Base-by-base conservation (phyloP, 2,797 vertebrate species). In the Hippocampus kuda region DNA sequence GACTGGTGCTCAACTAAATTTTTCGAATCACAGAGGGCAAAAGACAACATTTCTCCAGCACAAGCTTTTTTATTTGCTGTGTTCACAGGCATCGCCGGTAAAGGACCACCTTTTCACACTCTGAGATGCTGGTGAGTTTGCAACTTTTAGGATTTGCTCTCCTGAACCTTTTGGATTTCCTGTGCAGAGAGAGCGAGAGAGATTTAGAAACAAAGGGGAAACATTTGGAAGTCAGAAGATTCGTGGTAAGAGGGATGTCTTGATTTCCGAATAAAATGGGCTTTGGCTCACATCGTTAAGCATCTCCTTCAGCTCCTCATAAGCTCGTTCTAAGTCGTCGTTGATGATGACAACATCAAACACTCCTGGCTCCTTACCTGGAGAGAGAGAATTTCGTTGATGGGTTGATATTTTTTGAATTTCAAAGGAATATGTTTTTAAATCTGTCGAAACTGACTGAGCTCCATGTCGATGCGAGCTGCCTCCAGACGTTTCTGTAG, bases 331-430 rank as follows among this genome's bases (percentile, higher is more conserved):
- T 81, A 97, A 78, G 76, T 95, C 89, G 64, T 98, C 92, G 1
- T 99, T 99, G 73, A 98, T 68, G 73, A 99, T 96, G 65, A 98
- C 84, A 65, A 92, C n/a, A 79, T 99, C 94, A 0, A 99, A 99
- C 54, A 98, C 85, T 62, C 94, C 94, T 0, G 94, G 92, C 75
- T 98, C 94, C 74, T 94, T 94, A 87, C 94, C 94, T 97, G 44
- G 1, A 74, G 2, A 71, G 44, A 22, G 38, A 4, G 1, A 22
- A 9, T 41, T n/a, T 11, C 6, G 0, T 64, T 13, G 22, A 46
- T 67, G 15, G 9, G 41, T 11, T 7, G 27, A 2, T 22, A 56
- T 64, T 18, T 68, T 24, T 67, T 56, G 60, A n/a, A 74, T 49
- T 67, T 4, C 34, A 64, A 3, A 13, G 7, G 6, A 38, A 38